Evolutionary conservation across 2,797 vertebrate species (phyloP).

Genomic region (Serranus cabrilla): DNA sequence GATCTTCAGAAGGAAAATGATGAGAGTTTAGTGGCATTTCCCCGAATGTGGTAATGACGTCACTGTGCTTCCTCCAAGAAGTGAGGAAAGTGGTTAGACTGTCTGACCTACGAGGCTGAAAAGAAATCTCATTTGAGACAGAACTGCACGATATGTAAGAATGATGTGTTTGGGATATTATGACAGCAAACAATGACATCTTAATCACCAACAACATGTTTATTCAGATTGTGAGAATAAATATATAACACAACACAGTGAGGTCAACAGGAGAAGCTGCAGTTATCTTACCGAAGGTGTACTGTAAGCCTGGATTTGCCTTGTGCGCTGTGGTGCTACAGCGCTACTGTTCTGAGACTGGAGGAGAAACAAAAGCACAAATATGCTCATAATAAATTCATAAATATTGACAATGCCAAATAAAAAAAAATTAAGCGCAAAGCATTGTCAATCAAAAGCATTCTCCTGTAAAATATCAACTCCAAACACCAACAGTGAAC

Average conservation of each 20-base stretch:
- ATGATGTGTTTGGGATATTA: not conserved
- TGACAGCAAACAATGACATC: not conserved
- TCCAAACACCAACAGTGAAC: slow-evolving; percentile 4
- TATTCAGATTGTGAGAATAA: not conserved
- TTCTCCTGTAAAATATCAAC: not conserved
- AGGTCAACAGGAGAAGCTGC: slow-evolving; percentile 30
- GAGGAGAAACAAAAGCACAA: slow-evolving; percentile 45
- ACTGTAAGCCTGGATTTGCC: not conserved
- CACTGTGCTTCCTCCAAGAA: slow-evolving; percentile 71
- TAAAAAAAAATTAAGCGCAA: not conserved
- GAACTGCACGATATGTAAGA: slow-evolving; percentile 4
- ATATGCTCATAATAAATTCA: slow-evolving; percentile 25
- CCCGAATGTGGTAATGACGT: slow-evolving; percentile 74
- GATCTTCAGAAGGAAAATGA: slow-evolving; percentile 43
- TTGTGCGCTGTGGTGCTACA: not conserved
- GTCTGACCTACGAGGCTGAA: slow-evolving; percentile 30
- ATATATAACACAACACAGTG: slow-evolving; percentile 1
- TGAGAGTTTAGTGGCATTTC: slow-evolving; percentile 74
- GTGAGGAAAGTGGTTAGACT: slow-evolving; percentile 61
- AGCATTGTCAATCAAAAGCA: not conserved
- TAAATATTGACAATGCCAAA: not conserved
- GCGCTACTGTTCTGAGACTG: slow-evolving; percentile 46
- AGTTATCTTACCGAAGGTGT: slow-evolving; percentile 55
- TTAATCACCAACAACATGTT: slow-evolving; percentile 4
- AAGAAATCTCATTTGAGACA: slow-evolving; percentile 20